These are phyloP conservation scores for Anadara kagoshimensis DNA, from an alignment of 1,140 invertebrate species.

Conservation along the genomic window DNA sequence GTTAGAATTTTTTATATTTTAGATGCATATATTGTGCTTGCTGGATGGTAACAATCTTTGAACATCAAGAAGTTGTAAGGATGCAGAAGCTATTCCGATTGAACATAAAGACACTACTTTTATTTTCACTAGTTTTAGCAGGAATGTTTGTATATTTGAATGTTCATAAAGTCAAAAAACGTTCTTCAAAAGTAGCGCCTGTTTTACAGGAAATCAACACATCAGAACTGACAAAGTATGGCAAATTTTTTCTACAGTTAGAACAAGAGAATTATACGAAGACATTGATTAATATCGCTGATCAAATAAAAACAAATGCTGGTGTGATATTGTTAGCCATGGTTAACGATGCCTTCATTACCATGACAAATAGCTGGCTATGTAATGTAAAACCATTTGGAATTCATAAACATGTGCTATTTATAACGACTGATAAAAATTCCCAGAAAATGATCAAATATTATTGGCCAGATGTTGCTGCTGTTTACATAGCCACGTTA, in stretches of 20 bases:
- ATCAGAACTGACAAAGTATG: background rate
- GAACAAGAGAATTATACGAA: background rate
- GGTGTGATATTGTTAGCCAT: conserved; percentile 11
- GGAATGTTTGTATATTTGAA: too few relatives aligned
- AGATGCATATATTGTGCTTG: too few relatives aligned
- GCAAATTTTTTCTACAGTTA: background rate
- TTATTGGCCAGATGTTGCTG: conserved; percentile 15
- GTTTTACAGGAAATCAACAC: too few relatives aligned
- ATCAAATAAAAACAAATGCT: conserved; percentile 3
- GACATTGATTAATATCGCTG: background rate
- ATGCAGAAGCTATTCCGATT: too few relatives aligned
- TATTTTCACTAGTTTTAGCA: too few relatives aligned
- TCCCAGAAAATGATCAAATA: conserved; percentile 1
- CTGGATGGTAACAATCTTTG: too few relatives aligned
- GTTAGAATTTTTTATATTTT: too few relatives aligned
- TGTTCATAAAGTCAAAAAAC: too few relatives aligned
- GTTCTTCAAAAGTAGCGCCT: too few relatives aligned
- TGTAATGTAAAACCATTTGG: conserved; percentile 11
- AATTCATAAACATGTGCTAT: conserved; percentile 10
- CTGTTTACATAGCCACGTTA: background rate
- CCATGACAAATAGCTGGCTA: conserved; percentile 25
- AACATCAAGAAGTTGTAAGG: too few relatives aligned
- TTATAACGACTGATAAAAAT: conserved; percentile 13
- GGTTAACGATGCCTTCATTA: conserved; percentile 23
- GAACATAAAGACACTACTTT: too few relatives aligned